phyloP scores from a whole-genome alignment of 2,888 invertebrate species.

The Lapara coniferarum region DNA sequence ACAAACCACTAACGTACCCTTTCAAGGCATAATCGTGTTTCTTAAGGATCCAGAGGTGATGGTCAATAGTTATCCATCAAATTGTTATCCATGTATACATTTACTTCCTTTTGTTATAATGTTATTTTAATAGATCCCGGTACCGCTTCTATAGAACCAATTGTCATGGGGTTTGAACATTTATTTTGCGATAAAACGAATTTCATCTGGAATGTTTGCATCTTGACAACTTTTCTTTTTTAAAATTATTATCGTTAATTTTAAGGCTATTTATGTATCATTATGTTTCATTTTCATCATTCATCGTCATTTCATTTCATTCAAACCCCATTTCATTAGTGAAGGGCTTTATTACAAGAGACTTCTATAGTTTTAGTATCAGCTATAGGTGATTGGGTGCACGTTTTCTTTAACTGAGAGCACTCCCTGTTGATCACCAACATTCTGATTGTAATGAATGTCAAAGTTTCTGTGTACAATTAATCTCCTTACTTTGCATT shows the following conservation, averaged over 20 bases:
- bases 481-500: conserved; percentile 32
- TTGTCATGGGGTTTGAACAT: conserved; percentile 83
- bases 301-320: conserved; percentile 64
- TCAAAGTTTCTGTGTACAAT: conserved; percentile 35
- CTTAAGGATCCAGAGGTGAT: conserved; percentile 34
- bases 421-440: conserved; percentile 72
- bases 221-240: conserved; percentile 83
- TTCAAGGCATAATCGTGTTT: conserved; percentile 26
- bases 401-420: conserved; percentile 75
- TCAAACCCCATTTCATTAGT: conserved; percentile 83
- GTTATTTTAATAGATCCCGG: conserved; percentile 54
- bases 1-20: conserved; percentile 11
- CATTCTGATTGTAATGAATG: conserved; percentile 71
- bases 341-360: conserved; percentile 70
- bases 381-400: conserved; percentile 78
- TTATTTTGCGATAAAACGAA: conserved; percentile 66
- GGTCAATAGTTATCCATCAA: conserved; percentile 30
- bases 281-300: conserved; percentile 58
- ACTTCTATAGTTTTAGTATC: conserved; percentile 28
- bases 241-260: conserved; percentile 57
- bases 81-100: conserved; percentile 34
- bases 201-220: conserved; percentile 77
- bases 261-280: conserved; percentile 70
- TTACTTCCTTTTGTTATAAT: conserved; percentile 3
- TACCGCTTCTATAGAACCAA: conserved; percentile 64